These are phyloP conservation scores for Blera fallax DNA, from an alignment of 2,888 invertebrate genomes.

Conservation along the genomic window DNA sequence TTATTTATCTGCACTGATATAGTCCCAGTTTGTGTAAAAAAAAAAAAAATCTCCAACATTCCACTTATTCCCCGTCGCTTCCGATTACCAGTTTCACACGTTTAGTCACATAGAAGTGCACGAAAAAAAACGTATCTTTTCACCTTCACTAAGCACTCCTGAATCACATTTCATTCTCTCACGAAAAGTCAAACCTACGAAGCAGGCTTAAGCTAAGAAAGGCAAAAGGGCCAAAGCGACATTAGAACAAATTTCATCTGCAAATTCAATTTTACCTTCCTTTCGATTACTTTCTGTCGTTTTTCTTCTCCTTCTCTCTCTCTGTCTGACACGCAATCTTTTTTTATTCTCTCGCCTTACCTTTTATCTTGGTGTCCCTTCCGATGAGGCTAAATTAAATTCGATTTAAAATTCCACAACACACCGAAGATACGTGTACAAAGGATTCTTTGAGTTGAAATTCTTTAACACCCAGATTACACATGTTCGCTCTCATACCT, in stretches of 20 bases:
- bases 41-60: not conserved
- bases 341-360: not conserved
- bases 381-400: slow-evolving; percentile 64
- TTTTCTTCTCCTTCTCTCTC: not conserved
- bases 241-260: slow-evolving; percentile 69
- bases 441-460: slow-evolving; percentile 53
- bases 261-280: slow-evolving; percentile 38
- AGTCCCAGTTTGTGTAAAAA: not conserved
- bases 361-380: slow-evolving; percentile 20
- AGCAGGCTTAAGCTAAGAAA: slow-evolving; percentile 17
- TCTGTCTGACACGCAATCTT: slow-evolving; percentile 26
- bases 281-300: not conserved
- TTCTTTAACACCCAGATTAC: slow-evolving; percentile 72
- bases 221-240: slow-evolving; percentile 21
- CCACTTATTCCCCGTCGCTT: slow-evolving; percentile 28
- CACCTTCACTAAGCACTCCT: slow-evolving; percentile 48
- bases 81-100: slow-evolving; percentile 56
- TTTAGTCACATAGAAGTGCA: slow-evolving; percentile 9
- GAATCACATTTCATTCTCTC: slow-evolving; percentile 57
- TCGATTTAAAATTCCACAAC: slow-evolving; percentile 72
- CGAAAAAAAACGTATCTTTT: not conserved
- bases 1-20: no score
- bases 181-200: slow-evolving; percentile 42
- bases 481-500: slow-evolving; percentile 72
- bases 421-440: slow-evolving; percentile 47